These are phyloP conservation scores for Zaprionus ornatus DNA, from an alignment of 1,140 invertebrate species.

Conservation along the genomic window DNA sequence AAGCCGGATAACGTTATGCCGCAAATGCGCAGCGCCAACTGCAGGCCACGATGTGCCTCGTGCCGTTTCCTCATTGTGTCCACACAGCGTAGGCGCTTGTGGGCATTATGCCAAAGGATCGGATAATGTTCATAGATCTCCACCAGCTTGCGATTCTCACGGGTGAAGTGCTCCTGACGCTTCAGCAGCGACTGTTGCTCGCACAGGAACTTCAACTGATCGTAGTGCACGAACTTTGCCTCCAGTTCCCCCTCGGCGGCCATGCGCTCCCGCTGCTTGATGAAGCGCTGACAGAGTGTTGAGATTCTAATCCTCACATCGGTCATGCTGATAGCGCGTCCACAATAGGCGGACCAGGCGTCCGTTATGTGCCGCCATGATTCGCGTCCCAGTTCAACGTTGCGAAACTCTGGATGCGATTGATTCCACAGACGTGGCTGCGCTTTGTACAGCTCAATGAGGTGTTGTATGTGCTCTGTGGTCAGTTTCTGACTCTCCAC, in stretches of 20 bases:
- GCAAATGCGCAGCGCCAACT: conserved; percentile 41
- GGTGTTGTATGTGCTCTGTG: conserved; percentile 49
- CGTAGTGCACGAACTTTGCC: conserved; percentile 64
- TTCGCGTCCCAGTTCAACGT: conserved; percentile 54
- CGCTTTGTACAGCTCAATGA: conserved; percentile 63
- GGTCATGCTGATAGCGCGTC: conserved; percentile 57
- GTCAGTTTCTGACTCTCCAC: conserved; percentile 52
- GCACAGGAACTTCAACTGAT: conserved; percentile 61
- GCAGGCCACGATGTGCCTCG: conserved; percentile 46
- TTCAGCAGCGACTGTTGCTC: conserved; percentile 65
- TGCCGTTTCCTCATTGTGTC: conserved; percentile 27
- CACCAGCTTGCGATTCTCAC: conserved; percentile 66
- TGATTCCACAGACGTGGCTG: conserved; percentile 71
- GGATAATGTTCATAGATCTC: conserved; percentile 75
- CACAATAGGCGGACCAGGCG: conserved; percentile 55
- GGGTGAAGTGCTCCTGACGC: conserved; percentile 53
- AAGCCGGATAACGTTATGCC: conserved; percentile 61
- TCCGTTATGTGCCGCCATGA: conserved; percentile 67
- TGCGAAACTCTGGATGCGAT: conserved; percentile 56
- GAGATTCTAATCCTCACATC: conserved; percentile 67
- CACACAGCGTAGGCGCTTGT: conserved; percentile 44
- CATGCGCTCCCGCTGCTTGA: conserved; percentile 70
- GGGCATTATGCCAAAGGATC: conserved; percentile 70
- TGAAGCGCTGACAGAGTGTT: conserved; percentile 67
- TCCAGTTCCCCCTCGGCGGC: conserved; percentile 66